Conservation (phyloP, 2,113 vertebrate species). For the Trichomycterus rosablanca region DNA sequence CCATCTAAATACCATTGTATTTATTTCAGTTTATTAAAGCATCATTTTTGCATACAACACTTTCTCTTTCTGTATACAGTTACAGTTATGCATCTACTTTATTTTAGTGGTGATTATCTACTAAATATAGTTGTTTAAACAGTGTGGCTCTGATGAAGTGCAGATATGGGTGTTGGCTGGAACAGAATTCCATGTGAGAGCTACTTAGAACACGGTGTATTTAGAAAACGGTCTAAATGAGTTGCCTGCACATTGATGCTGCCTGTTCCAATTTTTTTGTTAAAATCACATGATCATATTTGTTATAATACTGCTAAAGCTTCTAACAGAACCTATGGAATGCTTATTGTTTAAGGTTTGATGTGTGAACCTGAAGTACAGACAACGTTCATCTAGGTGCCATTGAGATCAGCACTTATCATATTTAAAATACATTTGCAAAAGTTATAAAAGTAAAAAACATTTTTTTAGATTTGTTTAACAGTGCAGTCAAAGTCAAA, state of each 20-base stretch:
- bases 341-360: no score
- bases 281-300: no score
- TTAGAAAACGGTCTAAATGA: neutral
- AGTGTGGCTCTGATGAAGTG: no score
- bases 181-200: conserved; percentile 12
- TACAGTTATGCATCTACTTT: neutral
- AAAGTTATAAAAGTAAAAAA: no score
- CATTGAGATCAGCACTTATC: no score
- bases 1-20: conserved; percentile 65
- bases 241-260: neutral
- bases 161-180: conserved; percentile 24
- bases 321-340: no score
- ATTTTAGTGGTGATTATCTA: neutral
- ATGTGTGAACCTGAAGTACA: no score
- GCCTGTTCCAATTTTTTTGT: conserved; percentile 1
- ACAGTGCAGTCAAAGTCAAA: no score
- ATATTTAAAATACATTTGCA: no score
- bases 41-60: conserved; percentile 46
- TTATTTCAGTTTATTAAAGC: conserved; percentile 67
- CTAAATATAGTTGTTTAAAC: neutral
- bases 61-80: neutral
- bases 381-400: no score
- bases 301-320: no score
- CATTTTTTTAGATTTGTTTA: no score
- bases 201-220: conserved; percentile 17